Conservation (phyloP, 2,888 invertebrate species). For the Ctenicera cuprea region DNA sequence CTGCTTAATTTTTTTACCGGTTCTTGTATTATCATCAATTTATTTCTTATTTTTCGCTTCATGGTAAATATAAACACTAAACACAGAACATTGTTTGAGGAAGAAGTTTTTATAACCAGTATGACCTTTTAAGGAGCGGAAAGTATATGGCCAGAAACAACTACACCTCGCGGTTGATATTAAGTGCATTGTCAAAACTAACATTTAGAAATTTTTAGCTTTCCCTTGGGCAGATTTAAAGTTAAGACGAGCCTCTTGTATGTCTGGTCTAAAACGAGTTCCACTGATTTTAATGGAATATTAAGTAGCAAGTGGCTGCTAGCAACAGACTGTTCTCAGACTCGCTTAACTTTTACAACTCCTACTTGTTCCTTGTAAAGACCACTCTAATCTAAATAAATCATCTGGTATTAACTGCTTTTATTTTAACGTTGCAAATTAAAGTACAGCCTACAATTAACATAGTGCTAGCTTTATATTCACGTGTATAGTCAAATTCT, state of each 20-base stretch:
- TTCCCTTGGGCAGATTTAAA: background rate
- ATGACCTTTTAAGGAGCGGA: background rate
- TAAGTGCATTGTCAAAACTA: background rate
- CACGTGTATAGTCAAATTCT: too few relatives aligned
- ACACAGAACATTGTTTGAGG: background rate
- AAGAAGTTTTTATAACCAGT: background rate
- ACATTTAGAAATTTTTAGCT: background rate
- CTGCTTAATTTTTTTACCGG: background rate
- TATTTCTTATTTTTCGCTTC: background rate
- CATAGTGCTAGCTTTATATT: too few relatives aligned
- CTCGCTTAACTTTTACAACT: too few relatives aligned
- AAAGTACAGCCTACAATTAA: too few relatives aligned
- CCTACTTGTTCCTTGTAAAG: too few relatives aligned
- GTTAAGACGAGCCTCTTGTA: slow-evolving; percentile 12
- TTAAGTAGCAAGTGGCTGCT: too few relatives aligned
- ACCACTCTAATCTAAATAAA: too few relatives aligned
- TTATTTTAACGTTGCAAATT: too few relatives aligned
- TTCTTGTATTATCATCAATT: background rate
- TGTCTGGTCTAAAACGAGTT: slow-evolving; percentile 12
- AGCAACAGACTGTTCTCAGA: too few relatives aligned
- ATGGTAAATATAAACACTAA: background rate
- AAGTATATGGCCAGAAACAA: background rate
- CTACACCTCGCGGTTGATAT: background rate
- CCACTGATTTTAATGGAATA: background rate
- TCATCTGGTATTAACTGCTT: too few relatives aligned